A percentile compares a stretch with the other conserved stretches of the same genome.
phyloP scores from a whole-genome alignment of 2,113 vertebrate genomes.

The Dolichallabes microphthalmus region DNA sequence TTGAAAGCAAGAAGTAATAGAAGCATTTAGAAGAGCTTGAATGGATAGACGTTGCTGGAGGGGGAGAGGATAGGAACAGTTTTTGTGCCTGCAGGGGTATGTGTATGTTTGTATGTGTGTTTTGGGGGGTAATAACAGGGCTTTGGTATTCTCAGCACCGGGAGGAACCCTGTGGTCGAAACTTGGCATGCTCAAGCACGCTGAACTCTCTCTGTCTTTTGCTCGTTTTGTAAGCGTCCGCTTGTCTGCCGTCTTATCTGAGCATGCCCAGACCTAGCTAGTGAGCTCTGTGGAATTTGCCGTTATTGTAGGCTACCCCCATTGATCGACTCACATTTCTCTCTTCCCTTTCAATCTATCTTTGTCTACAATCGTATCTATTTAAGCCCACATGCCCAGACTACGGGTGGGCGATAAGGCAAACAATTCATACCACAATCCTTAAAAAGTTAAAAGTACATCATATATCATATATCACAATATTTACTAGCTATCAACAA shows the following conservation, averaged over 20 bases:
- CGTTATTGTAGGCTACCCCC: conserved; percentile 1
- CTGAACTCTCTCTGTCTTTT: conserved; percentile 55
- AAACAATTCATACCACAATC: not conserved
- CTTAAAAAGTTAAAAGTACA: too few relatives aligned
- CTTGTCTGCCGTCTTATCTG: conserved; percentile 34
- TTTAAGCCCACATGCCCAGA: conserved; percentile 13
- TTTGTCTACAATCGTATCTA: conserved; percentile 17
- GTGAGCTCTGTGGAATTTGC: conserved; percentile 42
- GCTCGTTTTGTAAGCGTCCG: conserved; percentile 47
- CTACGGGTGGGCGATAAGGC: not conserved
- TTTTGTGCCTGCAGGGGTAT: conserved; percentile 63
- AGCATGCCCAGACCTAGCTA: conserved; percentile 40
- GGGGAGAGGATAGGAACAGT: conserved; percentile 48
- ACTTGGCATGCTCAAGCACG: conserved; percentile 72
- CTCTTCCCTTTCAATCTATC: conserved; percentile 16
- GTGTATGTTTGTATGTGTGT: conserved; percentile 33
- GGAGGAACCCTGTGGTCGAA: conserved; percentile 75
- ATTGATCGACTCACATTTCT: conserved; percentile 16
- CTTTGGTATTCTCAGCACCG: conserved; percentile 67
- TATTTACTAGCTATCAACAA: not conserved
- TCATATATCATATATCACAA: not conserved
- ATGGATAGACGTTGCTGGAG: conserved; percentile 34
- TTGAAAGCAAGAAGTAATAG: not conserved
- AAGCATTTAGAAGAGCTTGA: not conserved
- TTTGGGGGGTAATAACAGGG: conserved; percentile 73